These are phyloP conservation scores for Agrotis segetum DNA, from an alignment of 2,888 invertebrate genomes.

Conservation along the genomic window DNA sequence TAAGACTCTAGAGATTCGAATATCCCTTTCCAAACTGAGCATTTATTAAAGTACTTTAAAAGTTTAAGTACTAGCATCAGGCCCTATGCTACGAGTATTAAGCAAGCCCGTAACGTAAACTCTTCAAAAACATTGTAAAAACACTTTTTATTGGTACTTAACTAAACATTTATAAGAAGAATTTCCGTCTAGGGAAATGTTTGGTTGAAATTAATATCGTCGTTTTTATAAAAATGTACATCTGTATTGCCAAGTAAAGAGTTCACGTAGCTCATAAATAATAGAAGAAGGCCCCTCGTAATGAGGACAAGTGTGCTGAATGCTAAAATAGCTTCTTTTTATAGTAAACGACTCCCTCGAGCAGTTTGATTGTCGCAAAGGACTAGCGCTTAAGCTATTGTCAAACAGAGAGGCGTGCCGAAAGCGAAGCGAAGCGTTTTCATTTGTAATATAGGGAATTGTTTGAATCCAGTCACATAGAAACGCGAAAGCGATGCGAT, in stretches of 20 bases:
- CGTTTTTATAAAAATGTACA: slow-evolving; percentile 56
- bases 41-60: slow-evolving; percentile 7
- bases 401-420: no score
- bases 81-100: slow-evolving; percentile 16
- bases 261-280: slow-evolving; percentile 73
- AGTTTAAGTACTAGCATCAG: neutral
- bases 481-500: no score
- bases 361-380: slow-evolving; percentile 55
- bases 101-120: neutral
- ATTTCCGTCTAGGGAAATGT: slow-evolving; percentile 48
- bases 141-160: slow-evolving; percentile 29
- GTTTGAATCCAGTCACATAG: no score
- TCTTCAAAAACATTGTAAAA: slow-evolving; percentile 10
- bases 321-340: slow-evolving; percentile 70
- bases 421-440: no score
- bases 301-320: slow-evolving; percentile 74
- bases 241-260: slow-evolving; percentile 60
- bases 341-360: slow-evolving; percentile 53
- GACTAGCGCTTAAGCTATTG: slow-evolving; percentile 36
- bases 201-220: slow-evolving; percentile 55
- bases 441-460: no score
- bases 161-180: slow-evolving; percentile 29
- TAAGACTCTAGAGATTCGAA: slow-evolving; percentile 6
- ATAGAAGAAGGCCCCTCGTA: slow-evolving; percentile 68
- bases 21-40: neutral